Evolutionary conservation across 2,797 vertebrate genomes (phyloP).

Genomic region (Pogonophryne albipinna): DNA sequence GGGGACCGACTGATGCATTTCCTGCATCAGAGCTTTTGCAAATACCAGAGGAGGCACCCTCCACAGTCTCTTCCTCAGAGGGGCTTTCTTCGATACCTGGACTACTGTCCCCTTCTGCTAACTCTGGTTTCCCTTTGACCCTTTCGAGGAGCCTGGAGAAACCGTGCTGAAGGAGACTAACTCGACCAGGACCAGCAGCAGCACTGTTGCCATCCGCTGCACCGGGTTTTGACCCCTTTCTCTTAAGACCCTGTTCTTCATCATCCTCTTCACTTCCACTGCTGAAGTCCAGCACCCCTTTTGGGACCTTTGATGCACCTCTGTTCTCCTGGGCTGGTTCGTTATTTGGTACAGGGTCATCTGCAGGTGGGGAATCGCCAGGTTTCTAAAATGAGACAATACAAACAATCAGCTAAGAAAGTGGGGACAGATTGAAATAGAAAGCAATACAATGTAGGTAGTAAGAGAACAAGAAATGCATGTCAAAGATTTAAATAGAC

Average conservation of each 20-base stretch:
- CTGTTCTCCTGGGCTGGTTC: constrained; percentile 32
- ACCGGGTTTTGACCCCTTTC: constrained; percentile 60
- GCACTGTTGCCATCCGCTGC: constrained; percentile 41
- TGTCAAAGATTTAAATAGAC: background rate
- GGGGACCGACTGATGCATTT: constrained; percentile 3
- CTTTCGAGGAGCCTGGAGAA: constrained; percentile 86
- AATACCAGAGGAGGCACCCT: constrained; percentile 17
- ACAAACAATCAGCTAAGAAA: constrained; percentile 26
- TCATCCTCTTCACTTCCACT: constrained; percentile 92
- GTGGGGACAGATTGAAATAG: background rate
- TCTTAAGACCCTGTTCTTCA: constrained; percentile 61
- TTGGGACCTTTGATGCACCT: constrained; percentile 23
- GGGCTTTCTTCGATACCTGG: constrained; percentile 51
- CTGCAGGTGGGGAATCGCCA: constrained; percentile 13
- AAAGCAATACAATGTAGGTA: background rate
- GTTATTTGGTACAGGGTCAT: constrained; percentile 3
- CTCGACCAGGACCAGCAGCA: constrained; percentile 65
- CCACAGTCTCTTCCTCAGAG: constrained; percentile 63
- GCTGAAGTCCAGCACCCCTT: constrained; percentile 81
- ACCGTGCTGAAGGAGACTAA: constrained; percentile 87
- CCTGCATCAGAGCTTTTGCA: constrained; percentile 22
- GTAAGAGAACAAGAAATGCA: background rate
- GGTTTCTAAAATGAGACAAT: constrained; percentile 54
- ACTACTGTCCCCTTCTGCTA: constrained; percentile 42
- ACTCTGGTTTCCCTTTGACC: constrained; percentile 47